Base-by-base conservation (phyloP, 1,140 invertebrate genomes). In the Micrasema minimum region DNA sequence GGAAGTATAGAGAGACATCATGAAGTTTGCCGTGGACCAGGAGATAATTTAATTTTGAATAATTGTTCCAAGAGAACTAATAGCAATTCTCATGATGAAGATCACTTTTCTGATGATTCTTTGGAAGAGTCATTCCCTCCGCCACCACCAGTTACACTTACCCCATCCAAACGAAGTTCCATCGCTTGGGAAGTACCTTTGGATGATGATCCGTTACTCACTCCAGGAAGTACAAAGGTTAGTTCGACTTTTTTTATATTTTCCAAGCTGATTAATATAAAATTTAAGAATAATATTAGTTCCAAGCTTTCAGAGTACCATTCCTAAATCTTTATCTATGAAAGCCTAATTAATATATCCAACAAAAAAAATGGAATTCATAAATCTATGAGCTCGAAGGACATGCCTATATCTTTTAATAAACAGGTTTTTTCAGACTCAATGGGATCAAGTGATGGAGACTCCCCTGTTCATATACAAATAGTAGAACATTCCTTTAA, bases 121-220 rank as follows among this genome's bases (percentile, higher is more conserved):
- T 78, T 93, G 51, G 92, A 94, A 79, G 91, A 92, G 76, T 86
- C 90, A 72, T 88, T 91, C 57, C 88, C 89, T 9, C 87, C 85
- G 2, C 85, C 81, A 76, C 85, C 82, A 77, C 85, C 85, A 69
- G 85, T 84, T 72, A 82, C 77, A 66, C 80, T 80, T 43, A 86
- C 85, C 69, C 85, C 85, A 74, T 88, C 88, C 77, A 93, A 93
- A 81, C 86, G 91, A 71, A 88, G 89, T 76, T 92, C 91, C 74
- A 92, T 93, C 46, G 92, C 91, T 61, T 93, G 91, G 91, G 92
- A 93, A 84, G 92, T 94, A 35, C 89, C 91, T 51, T 84, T 94
- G 64, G 90, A 90, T 79, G 84, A 86, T 72, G 89, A 91, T 80
- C 87, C 88, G 48, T 80, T 91, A 18, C 86, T 90, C 22, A 90